Percentiles rank a stretch among this genome's conserved stretches.
phyloP scores from a whole-genome alignment of 2,888 invertebrate genomes.

The Blastobasis lacticolella region DNA sequence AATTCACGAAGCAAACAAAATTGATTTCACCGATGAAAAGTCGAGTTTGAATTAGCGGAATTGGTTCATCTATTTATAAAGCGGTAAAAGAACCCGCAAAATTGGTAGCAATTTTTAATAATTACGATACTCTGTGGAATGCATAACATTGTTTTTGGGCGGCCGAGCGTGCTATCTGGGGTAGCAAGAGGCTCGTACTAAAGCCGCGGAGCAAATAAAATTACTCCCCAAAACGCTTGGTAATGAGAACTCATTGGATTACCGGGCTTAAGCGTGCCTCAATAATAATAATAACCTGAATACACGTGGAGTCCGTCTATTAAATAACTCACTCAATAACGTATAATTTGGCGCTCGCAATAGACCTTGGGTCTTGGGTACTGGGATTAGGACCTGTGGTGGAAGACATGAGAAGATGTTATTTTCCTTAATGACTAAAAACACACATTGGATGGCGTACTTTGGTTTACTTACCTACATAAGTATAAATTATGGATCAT shows the following conservation, averaged over 20 bases:
- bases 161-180: conserved; percentile 58
- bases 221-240: conserved; percentile 52
- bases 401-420: no score
- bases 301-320: conserved; percentile 58
- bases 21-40: no score
- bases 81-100: conserved; percentile 38
- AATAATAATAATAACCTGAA: conserved; percentile 70
- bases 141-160: conserved; percentile 43
- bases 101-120: conserved; percentile 70
- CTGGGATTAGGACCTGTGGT: conserved; percentile 22
- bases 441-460: no score
- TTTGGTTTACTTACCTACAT: no score
- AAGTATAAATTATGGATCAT: no score
- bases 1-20: not conserved
- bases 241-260: conserved; percentile 73
- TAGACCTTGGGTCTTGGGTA: not conserved
- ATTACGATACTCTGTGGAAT: conserved; percentile 53
- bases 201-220: conserved; percentile 65
- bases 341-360: conserved; percentile 46
- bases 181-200: conserved; percentile 51
- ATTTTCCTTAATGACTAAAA: no score
- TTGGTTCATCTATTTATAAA: conserved; percentile 8
- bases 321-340: conserved; percentile 72
- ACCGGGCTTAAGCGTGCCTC: conserved; percentile 54
- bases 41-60: no score